Evolutionary conservation across 2,797 vertebrate genomes (phyloP), one percentile per base, ranked within the genome.

Genomic region (Thamnophis elegans): DNA sequence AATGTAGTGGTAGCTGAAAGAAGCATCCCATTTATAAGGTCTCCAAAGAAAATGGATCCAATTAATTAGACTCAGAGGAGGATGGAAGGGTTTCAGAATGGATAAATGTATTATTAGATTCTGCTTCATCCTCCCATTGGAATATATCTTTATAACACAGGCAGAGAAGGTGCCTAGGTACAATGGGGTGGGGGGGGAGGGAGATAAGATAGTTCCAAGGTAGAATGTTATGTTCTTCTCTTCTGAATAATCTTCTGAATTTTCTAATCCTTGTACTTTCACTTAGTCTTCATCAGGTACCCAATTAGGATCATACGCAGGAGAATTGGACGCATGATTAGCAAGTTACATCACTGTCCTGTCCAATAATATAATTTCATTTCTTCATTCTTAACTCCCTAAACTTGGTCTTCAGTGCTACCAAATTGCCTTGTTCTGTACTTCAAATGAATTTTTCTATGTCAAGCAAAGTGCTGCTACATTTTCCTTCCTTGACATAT

Each of bases 121-220:
- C 94, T 96, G 95, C 94, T 92, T 96, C 95, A 95, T 96, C 95
- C 95, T 96, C 94, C 96, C 95, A 96, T 90, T 87, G 94, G 95
- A 96, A 95, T 94, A 96, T 92, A 95, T 95, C 93, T 92, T 97
- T 96, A 96, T 95, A 96, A 96, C 96, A 96, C 96, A 96, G 92
- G 95, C 62, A 0, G 94, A 97, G 93, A 96, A 97, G 96, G 96
- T 97, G 96, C 96, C 91, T 96, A 47, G 65, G 22, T 93, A 89
- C 93, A 93, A 91, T 0, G 90, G 90, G 93, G 92, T 94, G 53
- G 93, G 91, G 0, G 90, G 90, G 93, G 92, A 94, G 47, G 93
- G 90, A 95, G 92, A 95, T 78, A 92, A 93, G 91, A 95, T 1
- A 25, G 93, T 94, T 94, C 89, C 92, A 93, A 53, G 90, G 90